Percentiles rank a stretch among this genome's conserved stretches.
Evolutionary conservation across 2,113 vertebrate species (phyloP).

Genomic region (Ceuthmochares aereus): DNA sequence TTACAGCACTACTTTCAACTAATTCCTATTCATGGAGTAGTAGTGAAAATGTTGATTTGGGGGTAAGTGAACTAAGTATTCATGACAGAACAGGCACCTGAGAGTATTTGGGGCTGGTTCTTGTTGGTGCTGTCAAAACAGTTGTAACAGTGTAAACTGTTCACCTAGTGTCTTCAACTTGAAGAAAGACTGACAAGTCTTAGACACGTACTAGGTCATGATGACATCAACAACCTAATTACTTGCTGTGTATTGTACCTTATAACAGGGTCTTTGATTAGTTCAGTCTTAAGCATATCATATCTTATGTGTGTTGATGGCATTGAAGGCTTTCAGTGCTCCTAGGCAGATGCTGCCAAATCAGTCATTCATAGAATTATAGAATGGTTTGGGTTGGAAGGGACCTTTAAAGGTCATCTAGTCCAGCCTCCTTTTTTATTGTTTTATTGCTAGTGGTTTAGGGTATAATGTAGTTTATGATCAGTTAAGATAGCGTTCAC

Average conservation of each 20-base stretch:
- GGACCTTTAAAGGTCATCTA: neutral
- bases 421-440: neutral
- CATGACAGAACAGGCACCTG: neutral
- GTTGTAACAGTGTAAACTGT: neutral
- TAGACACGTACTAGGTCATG: neutral
- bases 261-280: neutral
- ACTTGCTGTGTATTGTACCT: neutral
- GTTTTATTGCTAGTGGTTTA: neutral
- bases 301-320: neutral
- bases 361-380: neutral
- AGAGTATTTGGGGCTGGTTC: neutral
- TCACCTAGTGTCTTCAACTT: accelerated
- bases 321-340: neutral
- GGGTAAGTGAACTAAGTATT: neutral
- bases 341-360: neutral
- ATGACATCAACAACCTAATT: neutral
- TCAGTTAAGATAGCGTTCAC: neutral
- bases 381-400: neutral
- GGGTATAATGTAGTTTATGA: neutral
- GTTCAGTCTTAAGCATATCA: neutral
- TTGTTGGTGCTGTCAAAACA: neutral
- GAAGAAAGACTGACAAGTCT: neutral
- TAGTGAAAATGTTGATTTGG: neutral
- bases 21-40: neutral
- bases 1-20: neutral